Evolutionary conservation across 2,888 invertebrate species (phyloP).

Genomic region (Chrysodeixis includens): DNA sequence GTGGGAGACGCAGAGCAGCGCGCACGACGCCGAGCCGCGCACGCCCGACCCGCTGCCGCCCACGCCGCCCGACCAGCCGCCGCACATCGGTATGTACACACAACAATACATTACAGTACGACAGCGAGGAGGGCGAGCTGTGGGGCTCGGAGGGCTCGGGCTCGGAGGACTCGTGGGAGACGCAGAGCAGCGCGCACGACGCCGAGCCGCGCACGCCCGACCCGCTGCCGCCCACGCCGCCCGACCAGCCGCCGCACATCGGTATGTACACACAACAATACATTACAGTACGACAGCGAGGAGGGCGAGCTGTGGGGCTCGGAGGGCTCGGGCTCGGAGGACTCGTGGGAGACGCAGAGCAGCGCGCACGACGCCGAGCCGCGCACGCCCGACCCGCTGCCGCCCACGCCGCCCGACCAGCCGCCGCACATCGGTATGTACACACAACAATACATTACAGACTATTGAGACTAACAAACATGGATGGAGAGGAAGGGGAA

Average conservation of each 20-base stretch:
- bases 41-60: constrained; percentile 54
- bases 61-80: constrained; percentile 41
- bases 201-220: constrained; percentile 68
- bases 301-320: constrained; percentile 93
- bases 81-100: constrained; percentile 9
- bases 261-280: too few species aligned
- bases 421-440: constrained; percentile 18
- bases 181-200: constrained; percentile 91
- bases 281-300: too few species aligned
- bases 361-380: constrained; percentile 83
- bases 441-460: too few species aligned
- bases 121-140: constrained; percentile 93
- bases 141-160: constrained; percentile 92
- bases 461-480: too few species aligned
- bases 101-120: too few species aligned
- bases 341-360: constrained; percentile 96
- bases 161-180: constrained; percentile 95
- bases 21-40: constrained; percentile 76
- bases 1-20: constrained; percentile 94
- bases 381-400: constrained; percentile 59
- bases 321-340: constrained; percentile 91
- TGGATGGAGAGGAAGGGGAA: too few species aligned
- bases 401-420: constrained; percentile 40
- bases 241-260: constrained; percentile 25
- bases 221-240: constrained; percentile 41